Evolutionary conservation across 1,140 invertebrate genomes (phyloP).

Genomic region (fruit fly (Drosophila melanogaster)): DNA sequence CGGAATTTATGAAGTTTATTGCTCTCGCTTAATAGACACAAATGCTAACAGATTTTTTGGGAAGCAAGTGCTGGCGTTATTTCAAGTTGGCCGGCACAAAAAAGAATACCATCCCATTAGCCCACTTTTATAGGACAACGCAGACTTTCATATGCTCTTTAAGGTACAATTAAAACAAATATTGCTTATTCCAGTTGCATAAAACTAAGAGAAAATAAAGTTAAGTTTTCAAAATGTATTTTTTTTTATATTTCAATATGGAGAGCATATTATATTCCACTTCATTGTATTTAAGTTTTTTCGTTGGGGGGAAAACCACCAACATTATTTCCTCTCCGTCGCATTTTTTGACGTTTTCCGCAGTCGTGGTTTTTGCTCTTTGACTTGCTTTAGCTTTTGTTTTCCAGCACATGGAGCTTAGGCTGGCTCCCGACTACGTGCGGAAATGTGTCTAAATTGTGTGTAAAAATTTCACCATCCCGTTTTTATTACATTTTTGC

Average conservation of each 20-base stretch:
- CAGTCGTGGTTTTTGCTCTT: slow-evolving; percentile 42
- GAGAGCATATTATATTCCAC: slow-evolving; percentile 10
- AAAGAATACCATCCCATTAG: slow-evolving; percentile 18
- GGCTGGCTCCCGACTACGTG: slow-evolving; percentile 54
- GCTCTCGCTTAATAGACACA: slow-evolving; percentile 67
- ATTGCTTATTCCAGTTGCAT: neutral
- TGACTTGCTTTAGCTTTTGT: slow-evolving; percentile 33
- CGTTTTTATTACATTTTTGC: slow-evolving; percentile 58
- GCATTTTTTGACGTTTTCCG: slow-evolving; percentile 62
- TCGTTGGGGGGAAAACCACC: neutral
- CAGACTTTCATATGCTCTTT: slow-evolving; percentile 8
- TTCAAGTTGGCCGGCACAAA: slow-evolving; percentile 21
- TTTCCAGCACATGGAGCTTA: slow-evolving; percentile 60
- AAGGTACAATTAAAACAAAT: neutral
- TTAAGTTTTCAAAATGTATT: neutral
- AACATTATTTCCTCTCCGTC: slow-evolving; percentile 45
- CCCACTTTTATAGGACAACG: neutral
- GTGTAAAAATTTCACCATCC: slow-evolving; percentile 74
- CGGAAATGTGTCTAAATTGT: slow-evolving; percentile 82
- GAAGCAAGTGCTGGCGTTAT: slow-evolving; percentile 12
- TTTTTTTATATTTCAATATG: neutral
- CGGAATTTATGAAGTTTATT: slow-evolving; percentile 75
- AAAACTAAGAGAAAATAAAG: no score
- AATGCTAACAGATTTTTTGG: slow-evolving; percentile 52
- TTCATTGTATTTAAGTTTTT: neutral